phyloP scores from a whole-genome alignment of 2,888 invertebrate species.

The Ceriagrion tenellum region DNA sequence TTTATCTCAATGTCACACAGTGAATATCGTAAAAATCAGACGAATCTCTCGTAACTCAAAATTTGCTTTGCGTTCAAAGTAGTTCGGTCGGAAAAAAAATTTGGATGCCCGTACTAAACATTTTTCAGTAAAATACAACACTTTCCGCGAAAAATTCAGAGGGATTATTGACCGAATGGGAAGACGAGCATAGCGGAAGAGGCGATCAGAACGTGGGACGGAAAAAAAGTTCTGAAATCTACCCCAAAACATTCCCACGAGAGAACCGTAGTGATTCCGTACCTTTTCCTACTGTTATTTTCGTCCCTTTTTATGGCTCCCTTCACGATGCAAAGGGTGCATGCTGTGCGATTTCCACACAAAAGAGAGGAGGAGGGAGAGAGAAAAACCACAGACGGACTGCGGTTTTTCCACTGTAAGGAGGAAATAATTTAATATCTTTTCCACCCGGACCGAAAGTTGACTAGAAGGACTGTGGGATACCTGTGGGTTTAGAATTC shows the following conservation, averaged over 20 bases:
- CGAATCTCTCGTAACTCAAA: not conserved
- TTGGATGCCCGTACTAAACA: not conserved
- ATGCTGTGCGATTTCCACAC: not conserved
- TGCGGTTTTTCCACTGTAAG: slow-evolving; percentile 2
- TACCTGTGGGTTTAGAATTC: slow-evolving; percentile 36
- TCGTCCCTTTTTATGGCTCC: not conserved
- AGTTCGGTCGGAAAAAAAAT: not conserved
- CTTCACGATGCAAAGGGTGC: not conserved
- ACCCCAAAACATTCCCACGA: not conserved
- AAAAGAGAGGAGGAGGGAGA: not conserved
- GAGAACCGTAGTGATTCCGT: not conserved
- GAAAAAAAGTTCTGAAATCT: not conserved
- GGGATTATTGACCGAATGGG: not conserved
- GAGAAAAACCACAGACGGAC: not conserved
- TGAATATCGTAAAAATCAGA: not conserved
- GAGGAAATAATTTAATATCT: slow-evolving; percentile 34
- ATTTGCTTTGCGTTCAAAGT: not conserved
- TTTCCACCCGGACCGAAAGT: not conserved
- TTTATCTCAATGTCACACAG: too few relatives aligned
- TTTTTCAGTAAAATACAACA: not conserved
- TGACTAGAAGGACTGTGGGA: slow-evolving; percentile 11
- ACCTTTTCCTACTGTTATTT: not conserved
- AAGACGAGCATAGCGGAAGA: not conserved
- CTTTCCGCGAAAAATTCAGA: not conserved
- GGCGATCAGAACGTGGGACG: not conserved